Evolutionary conservation across 1,140 invertebrate species (phyloP), one percentile per base, ranked within the genome.

Genomic region (Dendroctonus valens): DNA sequence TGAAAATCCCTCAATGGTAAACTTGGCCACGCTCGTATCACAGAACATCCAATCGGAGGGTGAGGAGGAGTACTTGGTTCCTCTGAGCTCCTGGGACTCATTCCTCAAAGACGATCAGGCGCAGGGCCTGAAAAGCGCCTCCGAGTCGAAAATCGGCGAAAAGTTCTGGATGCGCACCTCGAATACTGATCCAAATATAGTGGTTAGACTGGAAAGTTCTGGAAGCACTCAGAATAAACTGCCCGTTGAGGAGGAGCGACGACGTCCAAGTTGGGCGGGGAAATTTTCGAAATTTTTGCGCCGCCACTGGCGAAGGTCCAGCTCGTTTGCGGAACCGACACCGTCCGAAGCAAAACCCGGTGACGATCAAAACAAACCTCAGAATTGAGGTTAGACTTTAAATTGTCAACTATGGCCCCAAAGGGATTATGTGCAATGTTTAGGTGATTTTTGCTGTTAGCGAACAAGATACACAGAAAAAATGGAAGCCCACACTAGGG

Each of bases 21-120:
- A 78, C 65, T 68, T 78, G 15, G 75, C 71, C 0, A 78, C 75
- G 15, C 55, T 77, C 42, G 74, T 78, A 5, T 51, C 69, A 12
- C 69, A 74, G 44, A 72, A 69, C 49, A 26, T 66, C 6, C 55
- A 68, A 57, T 68, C 61, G 8, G 67, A 68, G 68, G 63, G 60
- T 40, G 55, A 69, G 12, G 50, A 71, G 37, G 74, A 78, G 62
- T 77, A 77, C 66, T 63, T 78, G 40, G 74, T 78, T 8, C 74
- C 76, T 0, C 50, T 78, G 9, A 76, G 73, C 7, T 78, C 75
- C 0, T 78, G 76, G 75, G 75, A 78, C 57, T 74, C 74, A 7
- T 67, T 65, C 44, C 46, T 67, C 37, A 73, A 70, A 50, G 39
- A 41, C 9, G 69, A 73, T 37, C 40, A 46, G 14, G 46, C n/a